Base-by-base conservation (phyloP, 2,113 vertebrate genomes). In the Mesoclemmys tuberculata region DNA sequence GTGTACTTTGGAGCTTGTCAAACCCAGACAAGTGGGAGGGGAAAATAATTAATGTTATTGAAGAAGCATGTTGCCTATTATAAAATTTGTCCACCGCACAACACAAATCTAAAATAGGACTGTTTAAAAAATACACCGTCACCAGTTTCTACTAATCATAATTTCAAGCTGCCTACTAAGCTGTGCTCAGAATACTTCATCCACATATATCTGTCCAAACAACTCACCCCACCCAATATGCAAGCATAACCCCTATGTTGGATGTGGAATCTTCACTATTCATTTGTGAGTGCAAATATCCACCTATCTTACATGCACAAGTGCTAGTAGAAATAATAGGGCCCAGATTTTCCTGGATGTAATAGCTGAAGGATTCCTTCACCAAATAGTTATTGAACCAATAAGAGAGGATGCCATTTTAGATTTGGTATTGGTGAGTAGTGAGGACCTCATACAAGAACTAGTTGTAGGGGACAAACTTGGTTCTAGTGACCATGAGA, bases 1-100 rank as follows among this genome's bases (percentile, higher is more conserved):
- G 74, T 26, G 29, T 89, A 80, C 94, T 88, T 82, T 90, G 68
- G 85, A 49, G 75, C 49, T 93, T 95, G 22, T 74, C 88, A 95
- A 89, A 71, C 18, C 51, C 51, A 88, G 46, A 91, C 38, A 81
- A 89, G 41, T 14, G 35, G 29, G 82, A 94, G 6, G 8, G 89
- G 91, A 90, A 51, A 48, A 10, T 81, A 90, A 89, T 93, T 90
- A 96, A 90, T 2, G 35, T 86, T 82, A 78, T 24, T 84, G 93
- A 68, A 51, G 54, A 85, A 87, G n/a, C 93, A 56, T 18, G 87
- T 21, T 92, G 61, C 8, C 85, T 83, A 78, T 85, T 92, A 52
- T 18, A 52, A 52, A 52, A 52, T 52, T 16, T 52, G 16, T 52
- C 51, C 51, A 52, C 18, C 18, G 51, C 16, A 18, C 51, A 52